A percentile compares a stretch with the other conserved stretches of the same genome.
Evolutionary conservation across 2,113 vertebrate genomes (phyloP).

Genomic region (Trinectes maculatus): DNA sequence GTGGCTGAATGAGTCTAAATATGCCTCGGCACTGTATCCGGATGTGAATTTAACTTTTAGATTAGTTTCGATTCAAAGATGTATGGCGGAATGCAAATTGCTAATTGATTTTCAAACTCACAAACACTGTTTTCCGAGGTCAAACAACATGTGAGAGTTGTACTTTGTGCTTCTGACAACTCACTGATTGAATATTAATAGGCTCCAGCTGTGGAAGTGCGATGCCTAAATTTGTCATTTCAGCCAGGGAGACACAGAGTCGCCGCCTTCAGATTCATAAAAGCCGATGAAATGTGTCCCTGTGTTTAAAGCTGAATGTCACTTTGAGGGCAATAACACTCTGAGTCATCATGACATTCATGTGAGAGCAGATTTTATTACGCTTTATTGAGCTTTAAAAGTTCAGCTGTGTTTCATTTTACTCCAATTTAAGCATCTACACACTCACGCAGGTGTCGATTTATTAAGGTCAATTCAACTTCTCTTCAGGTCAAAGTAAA

Average conservation of each 20-base stretch:
- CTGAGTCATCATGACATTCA: constrained; percentile 10
- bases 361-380: constrained; percentile 11
- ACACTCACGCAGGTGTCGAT: not conserved
- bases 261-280: not conserved
- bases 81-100: too few species aligned
- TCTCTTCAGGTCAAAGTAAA: not conserved
- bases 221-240: constrained; percentile 9
- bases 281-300: not conserved
- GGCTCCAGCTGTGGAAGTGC: constrained; percentile 4
- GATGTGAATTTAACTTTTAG: too few species aligned
- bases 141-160: not conserved
- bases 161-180: not conserved
- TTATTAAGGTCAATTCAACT: not conserved
- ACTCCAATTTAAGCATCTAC: not conserved
- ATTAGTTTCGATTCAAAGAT: too few species aligned
- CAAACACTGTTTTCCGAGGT: not conserved
- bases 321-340: constrained; percentile 9
- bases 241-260: not conserved
- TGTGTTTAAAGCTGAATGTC: constrained; percentile 9
- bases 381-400: not conserved
- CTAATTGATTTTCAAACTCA: not conserved
- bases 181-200: not conserved
- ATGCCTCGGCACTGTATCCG: too few species aligned
- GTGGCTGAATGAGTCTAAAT: constrained; percentile 2
- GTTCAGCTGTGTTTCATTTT: not conserved